Evolutionary conservation across 2,888 invertebrate species (phyloP), one percentile per base, ranked within the genome.

Genomic region (Melanostoma scalare): DNA sequence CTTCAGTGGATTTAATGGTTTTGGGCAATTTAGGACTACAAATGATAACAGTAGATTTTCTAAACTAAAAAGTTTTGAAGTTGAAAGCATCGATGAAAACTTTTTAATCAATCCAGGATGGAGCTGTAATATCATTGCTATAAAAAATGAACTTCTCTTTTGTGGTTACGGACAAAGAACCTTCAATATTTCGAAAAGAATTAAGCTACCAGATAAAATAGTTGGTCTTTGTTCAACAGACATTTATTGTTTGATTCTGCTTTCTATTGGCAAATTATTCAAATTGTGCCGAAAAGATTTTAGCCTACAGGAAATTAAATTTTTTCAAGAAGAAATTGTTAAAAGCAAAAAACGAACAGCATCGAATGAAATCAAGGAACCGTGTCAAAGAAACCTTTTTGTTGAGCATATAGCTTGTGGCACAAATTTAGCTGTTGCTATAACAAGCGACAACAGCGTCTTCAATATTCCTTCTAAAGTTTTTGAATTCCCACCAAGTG

Each of bases 381-480:
- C 5, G 0, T 35, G 60, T 2, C 35, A 1, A 2, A 35, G 33
- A 2, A 40, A 38, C 5, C 89, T 89, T 40, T 86, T 86, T 85
- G 89, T 93, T 33, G 87, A 89, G 30, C 90, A 92, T 80, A 91
- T 93, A 67, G 90, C 91, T 46, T 91, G 92, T 86, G 93, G 93
- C 6, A 89, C 89, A 30, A 91, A 90, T 65, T 90, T 93, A 35
- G 92, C 90, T 79, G 89, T 92, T 3, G 93, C 92, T 4, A 86
- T 93, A 42, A 90, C 92, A 20, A 87, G 88, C 30, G 87, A 88
- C 10, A 94, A 94, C 86, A 89, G 90, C 30, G 91, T 95, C 0
- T 96, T 93, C 87, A 92, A 93, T 86, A 90, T 95, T 63, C 95
- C 95, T 9, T 91, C 91, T 3, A 92, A 92, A 87, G 90, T 94